Base-by-base conservation (phyloP, 2,888 invertebrate species). In the Oxycera nigricornis region DNA sequence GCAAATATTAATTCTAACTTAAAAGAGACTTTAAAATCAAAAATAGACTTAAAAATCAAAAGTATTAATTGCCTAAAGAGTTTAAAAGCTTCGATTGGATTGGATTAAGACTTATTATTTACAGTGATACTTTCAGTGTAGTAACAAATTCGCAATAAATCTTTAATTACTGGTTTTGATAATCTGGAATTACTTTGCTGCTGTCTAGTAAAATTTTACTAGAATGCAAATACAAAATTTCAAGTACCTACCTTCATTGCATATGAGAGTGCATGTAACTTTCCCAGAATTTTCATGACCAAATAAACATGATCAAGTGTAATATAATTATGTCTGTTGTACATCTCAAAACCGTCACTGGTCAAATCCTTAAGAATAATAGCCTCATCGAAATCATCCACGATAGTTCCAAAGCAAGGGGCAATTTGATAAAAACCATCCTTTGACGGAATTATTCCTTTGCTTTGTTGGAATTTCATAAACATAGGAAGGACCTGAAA, bases 361-460 rank as follows among this genome's bases (percentile, higher is more conserved):
- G 81, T 80, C 24, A 88, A 79, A 78, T 88, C 88, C 78, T 87
- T 87, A 83, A 88, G 83, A 22, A 86, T 85, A 17, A 87, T 86
- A 17, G 86, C 82, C 78, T 87, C 86, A 52, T 82, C 78, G 50
- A 80, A 80, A 11, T 87, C 86, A 0, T 82, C 81, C 7, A 77
- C 80, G 9, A 80, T 75, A 1, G 76, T 79, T 24, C 75, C 76
- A 22, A 78, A 78, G 35, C 81, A 82, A 1, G 65, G 76, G 2
- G 82, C 81, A 50, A 79, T 77, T 52, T 82, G 81, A 35, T 76
- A 73, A 73, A 84, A 84, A 1, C 80, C 78, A 2, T 79, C 70
- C 7, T 76, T 72, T 46, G 31, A 17, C 2, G 22, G 9, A 28
- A 61, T 7, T 22, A 84, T 74, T 1, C 78, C 77, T 75, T 80